Conservation (phyloP, 2,113 vertebrate genomes). For the Sylvia atricapilla region DNA sequence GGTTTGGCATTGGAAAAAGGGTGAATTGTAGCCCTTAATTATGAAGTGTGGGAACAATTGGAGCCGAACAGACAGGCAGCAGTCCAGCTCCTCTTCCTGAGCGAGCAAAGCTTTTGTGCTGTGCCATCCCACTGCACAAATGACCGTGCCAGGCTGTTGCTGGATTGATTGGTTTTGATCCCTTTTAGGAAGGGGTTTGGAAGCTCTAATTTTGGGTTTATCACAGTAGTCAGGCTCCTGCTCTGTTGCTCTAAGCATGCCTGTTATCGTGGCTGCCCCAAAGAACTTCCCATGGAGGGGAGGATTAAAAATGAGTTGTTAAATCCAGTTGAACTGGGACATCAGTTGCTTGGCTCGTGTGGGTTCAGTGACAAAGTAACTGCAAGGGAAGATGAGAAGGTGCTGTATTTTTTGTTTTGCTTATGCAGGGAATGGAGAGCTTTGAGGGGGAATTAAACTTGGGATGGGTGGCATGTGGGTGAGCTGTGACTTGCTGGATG, state of each 20-base stretch:
- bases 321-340: not conserved
- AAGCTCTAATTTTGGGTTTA: not conserved
- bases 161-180: not conserved
- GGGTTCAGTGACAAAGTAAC: not conserved
- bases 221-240: not conserved
- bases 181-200: not conserved
- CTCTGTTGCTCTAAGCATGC: not conserved
- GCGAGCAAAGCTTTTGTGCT: not conserved
- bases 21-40: slow-evolving; percentile 27
- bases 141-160: fast-evolving
- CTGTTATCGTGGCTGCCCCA: not conserved
- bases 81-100: not conserved
- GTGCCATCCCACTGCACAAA: not conserved
- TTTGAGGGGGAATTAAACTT: not conserved
- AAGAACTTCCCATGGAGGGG: not conserved
- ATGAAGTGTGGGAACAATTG: not conserved
- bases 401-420: not conserved
- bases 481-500: not conserved
- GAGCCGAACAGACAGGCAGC: not conserved
- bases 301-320: not conserved
- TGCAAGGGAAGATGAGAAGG: not conserved
- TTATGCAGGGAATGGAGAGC: fast-evolving
- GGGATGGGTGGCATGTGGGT: not conserved
- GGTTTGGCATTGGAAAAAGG: slow-evolving; percentile 21
- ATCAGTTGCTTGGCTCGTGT: not conserved